These are phyloP conservation scores for Gasterosteus aculeatus DNA, from an alignment of 2,113 vertebrate species.

Conservation along the genomic window DNA sequence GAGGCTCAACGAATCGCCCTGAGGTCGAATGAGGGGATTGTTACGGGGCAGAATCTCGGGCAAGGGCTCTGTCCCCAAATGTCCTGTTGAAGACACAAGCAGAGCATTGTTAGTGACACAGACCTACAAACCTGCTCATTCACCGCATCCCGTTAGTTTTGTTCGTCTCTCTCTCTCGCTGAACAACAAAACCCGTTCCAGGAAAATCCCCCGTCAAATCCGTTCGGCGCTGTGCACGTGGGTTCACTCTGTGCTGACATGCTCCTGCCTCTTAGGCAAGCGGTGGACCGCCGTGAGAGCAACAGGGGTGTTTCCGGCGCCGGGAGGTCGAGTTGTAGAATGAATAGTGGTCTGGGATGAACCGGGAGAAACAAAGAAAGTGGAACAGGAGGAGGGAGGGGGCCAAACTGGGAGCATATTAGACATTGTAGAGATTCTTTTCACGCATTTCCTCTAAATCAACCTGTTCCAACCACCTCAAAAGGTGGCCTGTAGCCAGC, in stretches of 20 bases:
- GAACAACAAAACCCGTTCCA: slow-evolving; percentile 10
- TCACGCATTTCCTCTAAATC: slow-evolving; percentile 31
- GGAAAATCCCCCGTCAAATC: slow-evolving; percentile 36
- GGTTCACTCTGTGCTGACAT: slow-evolving; percentile 39
- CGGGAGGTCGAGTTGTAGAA: slow-evolving; percentile 24
- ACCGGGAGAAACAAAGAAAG: slow-evolving; percentile 21
- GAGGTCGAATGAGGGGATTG: slow-evolving; percentile 52
- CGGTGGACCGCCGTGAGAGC: slow-evolving; percentile 19
- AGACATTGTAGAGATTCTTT: slow-evolving; percentile 34
- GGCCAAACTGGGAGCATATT: slow-evolving; percentile 40
- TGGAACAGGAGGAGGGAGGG: slow-evolving; percentile 11
- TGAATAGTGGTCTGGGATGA: slow-evolving; percentile 26
- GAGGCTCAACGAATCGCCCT: slow-evolving; percentile 60
- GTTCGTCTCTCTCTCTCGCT: background rate
- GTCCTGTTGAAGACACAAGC: slow-evolving; percentile 62
- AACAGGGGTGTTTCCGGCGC: slow-evolving; percentile 42
- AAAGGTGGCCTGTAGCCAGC: slow-evolving; percentile 35
- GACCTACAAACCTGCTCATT: slow-evolving; percentile 1
- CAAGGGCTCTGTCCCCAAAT: slow-evolving; percentile 20
- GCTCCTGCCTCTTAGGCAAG: slow-evolving; percentile 42
- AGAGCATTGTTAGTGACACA: background rate
- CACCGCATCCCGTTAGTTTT: slow-evolving; percentile 8
- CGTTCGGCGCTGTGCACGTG: slow-evolving; percentile 18
- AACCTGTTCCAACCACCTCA: background rate
- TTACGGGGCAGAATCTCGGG: slow-evolving; percentile 57